Base-by-base conservation (phyloP, 2,888 invertebrate species). In the Platycnemis pennipes region DNA sequence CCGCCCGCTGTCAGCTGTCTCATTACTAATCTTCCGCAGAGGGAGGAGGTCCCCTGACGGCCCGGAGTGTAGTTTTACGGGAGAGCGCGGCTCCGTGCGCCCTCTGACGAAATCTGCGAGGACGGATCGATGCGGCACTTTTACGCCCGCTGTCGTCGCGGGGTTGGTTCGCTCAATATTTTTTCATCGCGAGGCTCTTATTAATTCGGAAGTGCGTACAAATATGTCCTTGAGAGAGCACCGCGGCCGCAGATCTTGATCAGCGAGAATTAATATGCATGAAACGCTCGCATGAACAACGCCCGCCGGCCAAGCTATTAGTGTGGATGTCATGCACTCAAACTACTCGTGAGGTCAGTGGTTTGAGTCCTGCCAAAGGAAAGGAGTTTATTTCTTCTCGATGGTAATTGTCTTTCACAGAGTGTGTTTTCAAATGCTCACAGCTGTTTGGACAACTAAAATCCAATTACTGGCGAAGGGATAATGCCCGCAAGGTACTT, bases 1-100 rank as follows among this genome's bases (percentile, higher is more conserved):
- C 63, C 63, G 22, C 63, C 69, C 77, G 77, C 77, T 77, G 77
- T 77, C 37, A 77, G 77, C 77, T 77, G 77, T 77, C 77, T 77
- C 77, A 77, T 77, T 77, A 77, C 77, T 77, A 77, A 77, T 77
- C 63, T 63, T 63, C 63, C 63, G 26, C 8, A n/a, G 49, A 3
- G 19, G 13, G 49, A 11, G 49, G 49, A 16, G 49, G 49, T 63
- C n/a, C 26, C 63, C n/a, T n/a, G 63, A 63, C 1, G n/a, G 26
- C 53, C 53, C 63, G 13, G 26, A 77, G 37, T 63, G 63, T 37
- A 77, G 77, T 77, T 77, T 77, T 77, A 77, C 77, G 77, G 77
- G 37, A 77, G 37, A 37, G 37, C 37, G 77, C 37, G 77, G 77
- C 26, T 37, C 77, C 13, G 77, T 37, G 37, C 16, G 37, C 37